A percentile compares a stretch with the other conserved stretches of the same genome.
phyloP scores from a whole-genome alignment of 1,140 invertebrate genomes.

The Tetragonula clypearis region DNA sequence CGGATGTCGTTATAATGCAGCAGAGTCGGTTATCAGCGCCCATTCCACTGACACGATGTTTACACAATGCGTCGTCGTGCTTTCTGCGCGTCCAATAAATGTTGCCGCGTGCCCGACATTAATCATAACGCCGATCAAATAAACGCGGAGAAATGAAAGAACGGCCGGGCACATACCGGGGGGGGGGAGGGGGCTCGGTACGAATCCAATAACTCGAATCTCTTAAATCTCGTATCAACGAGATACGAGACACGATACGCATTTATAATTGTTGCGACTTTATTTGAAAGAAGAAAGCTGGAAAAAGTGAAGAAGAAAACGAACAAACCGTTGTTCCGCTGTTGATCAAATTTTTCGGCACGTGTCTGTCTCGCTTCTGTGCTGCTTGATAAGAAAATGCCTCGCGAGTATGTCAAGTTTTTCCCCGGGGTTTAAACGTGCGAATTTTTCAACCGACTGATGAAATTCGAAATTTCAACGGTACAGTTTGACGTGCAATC shows the following conservation, averaged over 20 bases:
- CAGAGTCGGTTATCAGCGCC: constrained; percentile 12
- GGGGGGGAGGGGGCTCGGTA: background rate
- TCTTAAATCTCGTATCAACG: background rate
- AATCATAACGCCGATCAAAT: constrained; percentile 11
- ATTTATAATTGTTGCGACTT: background rate
- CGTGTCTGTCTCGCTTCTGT: no score
- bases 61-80: constrained; percentile 12
- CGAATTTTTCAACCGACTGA: no score
- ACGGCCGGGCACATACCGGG: background rate
- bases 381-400: no score
- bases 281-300: background rate
- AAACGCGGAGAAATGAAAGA: background rate
- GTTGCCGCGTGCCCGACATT: background rate
- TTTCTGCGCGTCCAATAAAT: constrained; percentile 22
- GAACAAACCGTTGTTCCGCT: background rate
- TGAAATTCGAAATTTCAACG: no score
- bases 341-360: background rate
- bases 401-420: no score
- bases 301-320: no score
- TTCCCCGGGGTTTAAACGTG: no score
- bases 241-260: background rate
- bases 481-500: no score
- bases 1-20: constrained; percentile 21
- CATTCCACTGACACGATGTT: background rate
- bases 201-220: background rate